These are phyloP conservation scores for Nomada lathburiana DNA, from an alignment of 2,888 invertebrate genomes.

Conservation along the genomic window DNA sequence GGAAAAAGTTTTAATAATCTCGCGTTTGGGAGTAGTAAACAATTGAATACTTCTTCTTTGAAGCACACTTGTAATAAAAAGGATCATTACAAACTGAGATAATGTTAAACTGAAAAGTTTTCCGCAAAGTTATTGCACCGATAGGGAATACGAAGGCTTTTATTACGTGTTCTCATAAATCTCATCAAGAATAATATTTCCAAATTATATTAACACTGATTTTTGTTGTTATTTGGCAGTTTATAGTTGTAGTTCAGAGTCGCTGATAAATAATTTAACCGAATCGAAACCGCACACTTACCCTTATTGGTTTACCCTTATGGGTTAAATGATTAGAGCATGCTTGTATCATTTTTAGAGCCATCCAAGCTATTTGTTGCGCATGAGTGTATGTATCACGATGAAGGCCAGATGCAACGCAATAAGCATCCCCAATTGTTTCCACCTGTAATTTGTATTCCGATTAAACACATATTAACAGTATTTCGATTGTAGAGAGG, in stretches of 20 bases:
- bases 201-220: too few relatives aligned
- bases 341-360: slow-evolving; percentile 95
- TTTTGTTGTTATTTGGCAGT: too few relatives aligned
- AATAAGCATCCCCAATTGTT: slow-evolving; percentile 98
- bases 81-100: slow-evolving; percentile 15
- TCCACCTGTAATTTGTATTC: slow-evolving; percentile 89
- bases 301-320: slow-evolving; percentile 95
- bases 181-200: too few relatives aligned
- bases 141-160: too few relatives aligned
- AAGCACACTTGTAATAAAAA: slow-evolving; percentile 43
- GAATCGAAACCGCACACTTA: slow-evolving; percentile 78
- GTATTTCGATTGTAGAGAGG: not conserved
- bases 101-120: not conserved
- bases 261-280: not conserved
- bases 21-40: slow-evolving; percentile 55
- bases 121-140: too few relatives aligned
- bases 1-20: slow-evolving; percentile 68
- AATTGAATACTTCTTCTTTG: slow-evolving; percentile 27
- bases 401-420: slow-evolving; percentile 97
- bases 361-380: slow-evolving; percentile 98
- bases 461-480: not conserved
- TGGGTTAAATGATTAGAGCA: slow-evolving; percentile 95
- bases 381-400: slow-evolving; percentile 94
- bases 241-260: not conserved
- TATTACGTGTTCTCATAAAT: too few relatives aligned